Evolutionary conservation across 2,797 vertebrate species (phyloP), one percentile per base, ranked within the genome.

Genomic region (Sylvia borin): DNA sequence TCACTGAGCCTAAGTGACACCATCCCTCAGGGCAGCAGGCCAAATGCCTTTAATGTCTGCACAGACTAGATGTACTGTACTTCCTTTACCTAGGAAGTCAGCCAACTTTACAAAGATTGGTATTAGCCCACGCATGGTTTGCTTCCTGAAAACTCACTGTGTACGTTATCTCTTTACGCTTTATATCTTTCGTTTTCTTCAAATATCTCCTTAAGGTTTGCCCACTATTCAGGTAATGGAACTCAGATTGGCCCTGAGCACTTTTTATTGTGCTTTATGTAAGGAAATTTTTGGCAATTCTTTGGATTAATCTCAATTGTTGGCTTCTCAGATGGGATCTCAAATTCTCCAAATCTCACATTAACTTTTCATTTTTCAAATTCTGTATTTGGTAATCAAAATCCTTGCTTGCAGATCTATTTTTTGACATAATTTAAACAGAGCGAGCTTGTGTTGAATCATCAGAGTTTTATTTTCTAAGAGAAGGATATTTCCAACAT

Each of bases 381-480:
- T 86, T 80, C 72, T 88, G 48, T 83, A 38, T 42, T 85, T 50
- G n/a, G 38, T 77, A 90, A 94, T 92, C 65, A 88, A 90, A 96
- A 86, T 57, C 58, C 32, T 70, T 92, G 85, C 78, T 90, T 88
- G 71, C 38, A 82, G 21, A 64, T 90, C 58, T 93, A 81, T 86
- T 95, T 96, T 96, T 76, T 75, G n/a, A 45, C 48, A 86, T 81
- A 86, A 94, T 70, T 95, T 90, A 96, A 96, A 90, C 76, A 90
- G 73, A 95, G 66, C 0, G 2, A 92, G 67, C 55, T 93, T 22
- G 1, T 21, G 43, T 88, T 94, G 88, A 95, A 79, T 95, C 83
- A 86, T 73, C 73, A 9, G 13, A 14, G 43, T 17, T 92, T 95
- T 81, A 68, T 92, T 95, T 95, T 88, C 66, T 60, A 90, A 80